Base-by-base conservation (phyloP, 2,113 vertebrate genomes). In the Halichoerus grypus region DNA sequence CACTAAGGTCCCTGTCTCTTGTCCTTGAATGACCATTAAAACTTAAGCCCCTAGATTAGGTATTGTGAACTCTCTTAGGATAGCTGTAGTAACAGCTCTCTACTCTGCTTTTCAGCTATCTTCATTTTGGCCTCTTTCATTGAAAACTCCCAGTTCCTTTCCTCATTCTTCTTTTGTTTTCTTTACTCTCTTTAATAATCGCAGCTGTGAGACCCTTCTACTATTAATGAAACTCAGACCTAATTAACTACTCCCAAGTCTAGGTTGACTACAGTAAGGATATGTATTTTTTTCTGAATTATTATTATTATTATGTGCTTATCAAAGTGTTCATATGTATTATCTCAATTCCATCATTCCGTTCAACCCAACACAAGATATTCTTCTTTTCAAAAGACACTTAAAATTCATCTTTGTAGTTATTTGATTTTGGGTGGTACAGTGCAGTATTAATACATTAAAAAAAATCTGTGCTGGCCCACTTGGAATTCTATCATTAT, bases 301-400 rank as follows among this genome's bases (percentile, higher is more conserved):
- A 18, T 80, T 51, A 36, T 36, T 55, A 15, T 33, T 67, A 22
- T 83, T 61, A 11, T 71, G 39, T 4, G 53, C 21, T 81, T 85
- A 89, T 71, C 61, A 42, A 83, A 57, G 8, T 67, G 5, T 46
- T 67, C 13, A 46, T 61, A 53, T 57, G 12, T 13, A 22, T 39
- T 94, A 61, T 74, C 28, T 94, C 12, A 53, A 53, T 84, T 76
- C 84, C 4, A 57, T 71, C 14, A 65, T 53, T 88, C 39, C 55
- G 49, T 49, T 96, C 26, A 49, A 74, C 13, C 59, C 9, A 81
- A 76, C 2, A 28, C 26, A 28, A 77, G 39, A 53, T 24, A 39
- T 24, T 61, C 13, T 65, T 13, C 0, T 67, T 94, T 94, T 67
- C 15, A 49, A 2, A 76, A 80, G 19, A 49, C 15, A 42, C 15